Evolutionary conservation across 30 jellyfish, hydroid and myxozoan genomes (phyloP).

Genomic region (Chironex yamaguchii): DNA sequence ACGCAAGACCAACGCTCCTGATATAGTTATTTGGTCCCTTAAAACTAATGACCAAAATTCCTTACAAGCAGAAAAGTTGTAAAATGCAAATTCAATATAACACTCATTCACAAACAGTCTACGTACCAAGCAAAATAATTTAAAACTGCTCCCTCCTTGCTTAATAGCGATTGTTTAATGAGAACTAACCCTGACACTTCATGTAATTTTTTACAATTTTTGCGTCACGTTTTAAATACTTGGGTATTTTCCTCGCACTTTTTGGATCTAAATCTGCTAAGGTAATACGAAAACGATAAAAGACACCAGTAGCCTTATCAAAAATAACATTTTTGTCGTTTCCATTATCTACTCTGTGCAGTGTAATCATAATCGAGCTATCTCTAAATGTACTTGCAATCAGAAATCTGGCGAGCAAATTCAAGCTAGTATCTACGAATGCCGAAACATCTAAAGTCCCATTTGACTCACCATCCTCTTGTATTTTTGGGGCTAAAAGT

Average conservation of each 20-base stretch:
- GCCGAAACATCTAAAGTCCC: background rate
- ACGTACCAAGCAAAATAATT: too few relatives aligned
- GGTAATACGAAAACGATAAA: constrained; percentile 56
- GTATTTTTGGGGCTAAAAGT: background rate
- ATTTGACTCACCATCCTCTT: background rate
- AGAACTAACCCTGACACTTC: too few relatives aligned
- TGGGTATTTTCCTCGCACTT: constrained; percentile 38
- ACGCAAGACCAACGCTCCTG: too few relatives aligned
- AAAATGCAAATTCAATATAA: too few relatives aligned
- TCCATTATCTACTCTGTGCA: background rate
- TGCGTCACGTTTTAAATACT: constrained; percentile 54
- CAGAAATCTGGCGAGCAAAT: constrained; percentile 51
- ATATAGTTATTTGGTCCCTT: too few relatives aligned
- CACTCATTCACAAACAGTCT: too few relatives aligned
- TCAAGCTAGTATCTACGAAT: constrained; percentile 5
- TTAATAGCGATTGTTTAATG: too few relatives aligned
- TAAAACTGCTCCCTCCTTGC: too few relatives aligned
- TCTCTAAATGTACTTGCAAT: constrained; percentile 89
- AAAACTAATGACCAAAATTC: too few relatives aligned
- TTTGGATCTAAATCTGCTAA: constrained; percentile 87
- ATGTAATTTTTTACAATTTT: constrained; percentile 30
- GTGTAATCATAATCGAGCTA: constrained; percentile 85
- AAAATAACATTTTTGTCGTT: background rate
- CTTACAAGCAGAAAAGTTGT: too few relatives aligned
- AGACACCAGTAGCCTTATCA: background rate